Base-by-base conservation (phyloP, 1,140 invertebrate genomes). In the Aricia agestis region DNA sequence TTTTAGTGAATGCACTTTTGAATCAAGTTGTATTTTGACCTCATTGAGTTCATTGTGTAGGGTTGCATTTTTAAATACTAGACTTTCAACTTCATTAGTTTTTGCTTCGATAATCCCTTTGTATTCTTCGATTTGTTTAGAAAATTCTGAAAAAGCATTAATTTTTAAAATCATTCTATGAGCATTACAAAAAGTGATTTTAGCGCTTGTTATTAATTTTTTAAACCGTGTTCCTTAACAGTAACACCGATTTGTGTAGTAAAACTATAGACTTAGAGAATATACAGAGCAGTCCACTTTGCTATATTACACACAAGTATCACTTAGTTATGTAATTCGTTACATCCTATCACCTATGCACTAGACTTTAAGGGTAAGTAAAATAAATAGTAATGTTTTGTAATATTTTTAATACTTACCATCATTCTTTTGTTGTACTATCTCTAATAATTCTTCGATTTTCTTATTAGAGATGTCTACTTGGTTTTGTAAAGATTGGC, bases 1-100 rank as follows among this genome's bases (percentile, higher is more conserved):
- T 66, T 86, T 81, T 2, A 86, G 61, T 0, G 84, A 86, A 69
- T 82, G 80, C 7, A 86, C 79, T 80, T 84, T 84, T 4, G 78
- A 66, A 58, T 86, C 82, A 17, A 86, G 69, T 66, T 86, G 82
- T 66, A 81, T 61, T 78, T 81, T 84, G 0, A 82, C 76, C 65
- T 81, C 80, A 52, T 80, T 81, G 18, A 86, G 71, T 45, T 84
- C 80, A 41, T 78, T 78, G 2, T 70, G 73, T n/a, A 86, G 78
- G 11, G 77, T 71, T 59, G 81, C 65, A 32, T 86, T 86, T 58
- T 86, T 80, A 13, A 75, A 63, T 72, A 77, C 72, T 36, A 86
- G 36, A 31, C 67, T 73, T 67, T 81, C 71, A 6, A 86, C 77
- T 15, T 81, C 76, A 66, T 67, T 72, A 9, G 19, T 18, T 71